phyloP scores from a whole-genome alignment of 2,113 vertebrate genomes.

The Choloepus hoffmanni region DNA sequence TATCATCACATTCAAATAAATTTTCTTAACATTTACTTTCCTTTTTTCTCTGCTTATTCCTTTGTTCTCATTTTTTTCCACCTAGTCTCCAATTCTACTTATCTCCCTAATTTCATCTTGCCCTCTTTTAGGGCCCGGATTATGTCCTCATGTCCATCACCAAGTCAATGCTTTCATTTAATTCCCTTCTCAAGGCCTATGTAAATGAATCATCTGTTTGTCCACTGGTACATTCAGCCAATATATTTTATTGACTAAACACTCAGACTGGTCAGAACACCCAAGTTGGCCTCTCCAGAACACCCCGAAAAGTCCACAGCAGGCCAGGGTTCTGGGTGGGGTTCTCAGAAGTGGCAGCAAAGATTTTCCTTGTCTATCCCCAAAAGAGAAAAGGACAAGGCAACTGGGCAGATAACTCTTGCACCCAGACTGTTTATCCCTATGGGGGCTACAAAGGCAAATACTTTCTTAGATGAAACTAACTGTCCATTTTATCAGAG shows the following conservation, averaged over 20 bases:
- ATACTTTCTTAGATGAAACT: background rate
- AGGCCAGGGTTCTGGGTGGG: background rate
- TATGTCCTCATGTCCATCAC: background rate
- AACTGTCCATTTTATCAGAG: conserved; percentile 15
- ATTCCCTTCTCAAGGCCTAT: background rate
- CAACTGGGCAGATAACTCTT: background rate
- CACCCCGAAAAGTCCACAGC: accelerated
- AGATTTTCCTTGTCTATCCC: background rate
- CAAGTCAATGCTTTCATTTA: background rate
- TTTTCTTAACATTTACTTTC: background rate
- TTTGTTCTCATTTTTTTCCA: background rate
- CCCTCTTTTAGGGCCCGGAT: background rate
- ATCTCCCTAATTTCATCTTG: background rate
- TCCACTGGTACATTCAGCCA: background rate
- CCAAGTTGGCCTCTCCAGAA: background rate
- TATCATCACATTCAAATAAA: background rate
- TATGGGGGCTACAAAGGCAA: background rate
- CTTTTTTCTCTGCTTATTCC: background rate
- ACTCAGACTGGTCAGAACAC: background rate
- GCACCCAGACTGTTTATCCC: background rate
- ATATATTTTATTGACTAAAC: background rate
- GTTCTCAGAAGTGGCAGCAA: background rate
- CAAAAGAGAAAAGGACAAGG: background rate
- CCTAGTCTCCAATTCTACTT: background rate
- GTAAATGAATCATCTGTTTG: background rate